A percentile compares a stretch with the other conserved stretches of the same genome.
Evolutionary conservation across 2,797 vertebrate species (phyloP).

Genomic region (Ctenopoma kingsleyae): DNA sequence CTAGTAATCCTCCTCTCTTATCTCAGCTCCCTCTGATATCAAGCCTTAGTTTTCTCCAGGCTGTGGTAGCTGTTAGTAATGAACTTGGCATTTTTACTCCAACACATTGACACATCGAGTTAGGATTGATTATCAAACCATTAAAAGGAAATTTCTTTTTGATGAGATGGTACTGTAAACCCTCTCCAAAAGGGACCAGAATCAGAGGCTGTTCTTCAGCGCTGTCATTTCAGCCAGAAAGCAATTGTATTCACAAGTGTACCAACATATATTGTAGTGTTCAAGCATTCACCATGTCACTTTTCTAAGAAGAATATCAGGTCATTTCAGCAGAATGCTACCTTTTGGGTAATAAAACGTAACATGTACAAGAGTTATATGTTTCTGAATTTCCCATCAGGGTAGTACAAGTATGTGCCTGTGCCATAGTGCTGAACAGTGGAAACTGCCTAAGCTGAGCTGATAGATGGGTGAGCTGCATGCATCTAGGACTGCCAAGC

Average conservation of each 20-base stretch:
- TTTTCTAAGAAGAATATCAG: conserved; percentile 27
- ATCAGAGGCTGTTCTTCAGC: conserved; percentile 4
- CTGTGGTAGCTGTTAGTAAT: conserved; percentile 65
- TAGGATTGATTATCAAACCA: conserved; percentile 35
- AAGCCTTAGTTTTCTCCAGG: conserved; percentile 65
- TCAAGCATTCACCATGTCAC: conserved; percentile 7
- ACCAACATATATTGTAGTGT: conserved; percentile 16
- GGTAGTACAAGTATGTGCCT: conserved; percentile 33
- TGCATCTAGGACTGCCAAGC: conserved; percentile 61
- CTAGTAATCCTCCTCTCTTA: conserved; percentile 73
- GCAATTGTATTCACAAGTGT: conserved; percentile 19
- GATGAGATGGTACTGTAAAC: conserved; percentile 35
- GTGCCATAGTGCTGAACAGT: conserved; percentile 52
- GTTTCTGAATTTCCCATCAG: conserved; percentile 50
- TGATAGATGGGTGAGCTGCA: conserved; percentile 73
- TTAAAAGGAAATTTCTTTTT: conserved; percentile 41
- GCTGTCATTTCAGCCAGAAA: conserved; percentile 9
- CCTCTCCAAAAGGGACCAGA: conserved; percentile 11
- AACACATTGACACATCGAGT: conserved; percentile 35
- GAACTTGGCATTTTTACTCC: conserved; percentile 66
- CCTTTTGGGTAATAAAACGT: conserved; percentile 49
- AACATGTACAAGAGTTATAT: conserved; percentile 56
- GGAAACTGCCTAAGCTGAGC: conserved; percentile 66
- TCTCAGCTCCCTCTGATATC: conserved; percentile 74
- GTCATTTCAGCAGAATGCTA: conserved; percentile 37